Conservation (phyloP, 1,140 invertebrate genomes). For the Periplaneta americana region DNA sequence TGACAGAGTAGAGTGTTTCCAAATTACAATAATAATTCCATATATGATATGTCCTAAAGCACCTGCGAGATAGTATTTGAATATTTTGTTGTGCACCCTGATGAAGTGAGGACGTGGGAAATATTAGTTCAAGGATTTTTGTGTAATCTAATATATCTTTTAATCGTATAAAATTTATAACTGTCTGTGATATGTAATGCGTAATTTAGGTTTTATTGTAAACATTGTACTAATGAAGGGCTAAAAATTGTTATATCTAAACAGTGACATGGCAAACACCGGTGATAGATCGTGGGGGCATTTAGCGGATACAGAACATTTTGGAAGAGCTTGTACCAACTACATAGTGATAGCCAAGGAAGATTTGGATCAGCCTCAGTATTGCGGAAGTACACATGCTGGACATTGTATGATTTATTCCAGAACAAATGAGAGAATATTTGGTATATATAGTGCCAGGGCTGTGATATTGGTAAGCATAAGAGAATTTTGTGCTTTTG, state of each 20-base stretch:
- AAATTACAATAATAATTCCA: too few relatives aligned
- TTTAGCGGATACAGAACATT: slow-evolving; percentile 23
- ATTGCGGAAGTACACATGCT: slow-evolving; percentile 21
- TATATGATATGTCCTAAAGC: too few relatives aligned
- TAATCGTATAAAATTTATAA: too few relatives aligned
- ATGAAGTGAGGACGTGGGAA: too few relatives aligned
- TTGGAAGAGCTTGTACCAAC: slow-evolving; percentile 22
- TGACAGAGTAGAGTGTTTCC: too few relatives aligned
- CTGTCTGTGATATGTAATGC: too few relatives aligned
- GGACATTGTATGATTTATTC: slow-evolving; percentile 31
- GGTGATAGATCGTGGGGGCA: slow-evolving; percentile 18
- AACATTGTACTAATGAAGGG: background rate
- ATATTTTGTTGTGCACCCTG: too few relatives aligned
- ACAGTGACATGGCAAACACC: background rate
- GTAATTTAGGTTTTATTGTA: background rate
- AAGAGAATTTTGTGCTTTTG: background rate
- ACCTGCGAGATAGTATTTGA: too few relatives aligned
- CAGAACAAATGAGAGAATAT: slow-evolving; percentile 21
- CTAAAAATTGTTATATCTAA: background rate
- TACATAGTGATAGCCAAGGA: slow-evolving; percentile 19
- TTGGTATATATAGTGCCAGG: slow-evolving; percentile 25
- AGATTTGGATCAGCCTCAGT: slow-evolving; percentile 19
- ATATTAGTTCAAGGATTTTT: too few relatives aligned
- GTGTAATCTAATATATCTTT: too few relatives aligned
- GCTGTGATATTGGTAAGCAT: slow-evolving; percentile 28